These are phyloP conservation scores for Synaphobranchus kaupii DNA, from an alignment of 2,797 vertebrate species.

Conservation along the genomic window DNA sequence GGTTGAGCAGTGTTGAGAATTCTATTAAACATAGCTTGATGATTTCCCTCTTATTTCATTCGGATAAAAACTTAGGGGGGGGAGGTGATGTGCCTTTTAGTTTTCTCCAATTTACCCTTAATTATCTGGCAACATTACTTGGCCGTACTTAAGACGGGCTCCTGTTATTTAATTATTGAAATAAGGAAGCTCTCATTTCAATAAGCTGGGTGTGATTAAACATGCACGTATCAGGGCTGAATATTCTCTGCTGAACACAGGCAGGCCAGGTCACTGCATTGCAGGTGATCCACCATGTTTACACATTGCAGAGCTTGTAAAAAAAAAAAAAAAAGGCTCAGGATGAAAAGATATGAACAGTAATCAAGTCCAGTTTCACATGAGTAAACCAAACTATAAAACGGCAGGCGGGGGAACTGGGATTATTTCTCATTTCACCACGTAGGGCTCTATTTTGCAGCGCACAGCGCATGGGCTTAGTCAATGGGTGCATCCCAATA, in stretches of 20 bases:
- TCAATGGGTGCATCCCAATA: too few species aligned
- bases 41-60: conserved; percentile 76
- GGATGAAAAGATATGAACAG: background rate
- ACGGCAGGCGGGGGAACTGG: background rate
- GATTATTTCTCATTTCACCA: background rate
- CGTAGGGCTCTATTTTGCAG: too few species aligned
- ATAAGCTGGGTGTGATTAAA: conserved; percentile 64
- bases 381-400: background rate
- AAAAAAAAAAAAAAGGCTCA: background rate
- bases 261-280: background rate
- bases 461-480: too few species aligned
- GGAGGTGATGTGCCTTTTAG: conserved; percentile 52
- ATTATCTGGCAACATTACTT: conserved; percentile 79
- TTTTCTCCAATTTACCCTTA: conserved; percentile 77
- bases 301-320: background rate
- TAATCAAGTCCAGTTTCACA: background rate
- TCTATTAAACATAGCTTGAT: conserved; percentile 81
- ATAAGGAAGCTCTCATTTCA: conserved; percentile 68
- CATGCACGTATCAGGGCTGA: conserved; percentile 37
- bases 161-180: conserved; percentile 74
- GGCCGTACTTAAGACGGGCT: conserved; percentile 72
- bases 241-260: too few species aligned
- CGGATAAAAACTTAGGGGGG: conserved; percentile 54
- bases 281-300: background rate
- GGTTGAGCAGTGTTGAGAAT: conserved; percentile 81